Evolutionary conservation across 2,797 vertebrate species (phyloP).

Genomic region (Anabacerthia variegaticeps): DNA sequence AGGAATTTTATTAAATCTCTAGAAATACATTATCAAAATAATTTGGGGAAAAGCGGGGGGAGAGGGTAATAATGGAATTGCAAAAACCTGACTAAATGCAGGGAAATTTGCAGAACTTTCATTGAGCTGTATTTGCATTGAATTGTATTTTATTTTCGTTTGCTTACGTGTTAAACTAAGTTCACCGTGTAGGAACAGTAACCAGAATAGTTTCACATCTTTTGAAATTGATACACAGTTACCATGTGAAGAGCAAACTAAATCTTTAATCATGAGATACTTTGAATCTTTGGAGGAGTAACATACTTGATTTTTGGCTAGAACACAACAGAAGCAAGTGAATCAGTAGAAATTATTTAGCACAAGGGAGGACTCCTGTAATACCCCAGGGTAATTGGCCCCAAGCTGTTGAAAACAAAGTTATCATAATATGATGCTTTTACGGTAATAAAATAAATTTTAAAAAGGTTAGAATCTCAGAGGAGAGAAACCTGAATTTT

Average conservation of each 20-base stretch:
- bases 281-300: background rate
- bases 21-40: background rate
- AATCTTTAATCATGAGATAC: background rate
- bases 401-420: background rate
- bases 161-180: background rate
- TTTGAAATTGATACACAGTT: background rate
- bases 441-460: background rate
- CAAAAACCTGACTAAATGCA: background rate
- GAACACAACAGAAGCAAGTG: background rate
- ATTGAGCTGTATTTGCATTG: background rate
- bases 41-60: background rate
- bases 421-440: background rate
- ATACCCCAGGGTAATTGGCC: background rate
- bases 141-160: background rate
- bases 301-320: background rate
- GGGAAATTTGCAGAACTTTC: background rate
- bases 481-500: background rate
- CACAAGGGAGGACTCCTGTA: background rate
- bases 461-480: background rate
- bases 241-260: background rate
- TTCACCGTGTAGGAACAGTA: background rate
- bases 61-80: background rate
- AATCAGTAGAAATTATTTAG: background rate
- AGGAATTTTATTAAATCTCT: background rate
- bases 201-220: background rate